A percentile compares a stretch with the other conserved stretches of the same genome.
phyloP scores from a whole-genome alignment of 92 coral and sea anemone genomes.

The Parazoanthus swiftii region DNA sequence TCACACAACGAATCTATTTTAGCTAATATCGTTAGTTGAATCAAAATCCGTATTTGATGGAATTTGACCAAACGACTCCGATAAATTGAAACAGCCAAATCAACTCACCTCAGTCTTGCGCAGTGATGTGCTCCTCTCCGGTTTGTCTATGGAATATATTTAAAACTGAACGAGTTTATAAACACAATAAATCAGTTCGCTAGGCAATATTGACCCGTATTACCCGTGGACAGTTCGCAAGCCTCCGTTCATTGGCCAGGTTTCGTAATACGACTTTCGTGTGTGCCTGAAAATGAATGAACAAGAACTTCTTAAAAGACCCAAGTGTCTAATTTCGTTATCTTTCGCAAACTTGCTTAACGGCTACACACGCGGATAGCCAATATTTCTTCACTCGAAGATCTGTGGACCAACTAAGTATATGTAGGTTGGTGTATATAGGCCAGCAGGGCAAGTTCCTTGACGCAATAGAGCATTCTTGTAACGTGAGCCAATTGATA shows the following conservation, averaged over 20 bases:
- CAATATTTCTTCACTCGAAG: conserved; percentile 4
- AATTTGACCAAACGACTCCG: neutral
- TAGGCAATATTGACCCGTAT: neutral
- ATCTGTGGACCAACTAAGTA: neutral
- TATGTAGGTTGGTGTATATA: neutral
- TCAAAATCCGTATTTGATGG: neutral
- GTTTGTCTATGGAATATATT: neutral
- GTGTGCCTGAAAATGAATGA: too few species aligned
- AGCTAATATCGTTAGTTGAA: neutral
- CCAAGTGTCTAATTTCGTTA: neutral
- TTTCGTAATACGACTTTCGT: neutral
- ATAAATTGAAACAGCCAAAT: neutral
- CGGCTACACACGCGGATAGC: neutral
- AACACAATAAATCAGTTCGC: neutral
- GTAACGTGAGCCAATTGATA: conserved; percentile 6
- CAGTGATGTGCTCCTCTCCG: neutral
- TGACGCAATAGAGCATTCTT: neutral
- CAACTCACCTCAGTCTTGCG: neutral
- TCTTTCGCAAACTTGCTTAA: neutral
- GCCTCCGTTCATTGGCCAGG: neutral
- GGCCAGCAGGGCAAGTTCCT: neutral
- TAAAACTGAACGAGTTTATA: neutral
- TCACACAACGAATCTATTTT: too few species aligned
- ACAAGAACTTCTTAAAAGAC: too few species aligned
- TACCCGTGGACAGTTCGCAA: neutral